A percentile compares a stretch with the other conserved stretches of the same genome.
These are phyloP conservation scores for Ennomos quercinarius DNA, from an alignment of 2,888 invertebrate species.

Conservation along the genomic window DNA sequence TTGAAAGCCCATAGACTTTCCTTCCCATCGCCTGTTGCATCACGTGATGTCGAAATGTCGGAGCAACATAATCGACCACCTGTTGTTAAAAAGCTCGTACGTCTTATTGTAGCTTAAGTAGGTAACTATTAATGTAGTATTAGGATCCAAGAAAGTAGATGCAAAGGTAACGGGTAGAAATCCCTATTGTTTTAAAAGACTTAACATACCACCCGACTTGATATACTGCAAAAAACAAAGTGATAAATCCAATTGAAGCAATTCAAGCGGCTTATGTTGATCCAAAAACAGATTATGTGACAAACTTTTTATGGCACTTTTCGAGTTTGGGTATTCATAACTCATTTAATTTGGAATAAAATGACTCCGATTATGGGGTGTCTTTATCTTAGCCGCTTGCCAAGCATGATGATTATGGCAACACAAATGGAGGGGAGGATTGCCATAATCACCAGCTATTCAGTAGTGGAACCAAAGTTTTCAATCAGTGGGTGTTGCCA, in stretches of 20 bases:
- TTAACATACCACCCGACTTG: neutral
- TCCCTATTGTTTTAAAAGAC: too few species aligned
- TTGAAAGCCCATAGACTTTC: conserved; percentile 10
- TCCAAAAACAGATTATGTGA: conserved; percentile 45
- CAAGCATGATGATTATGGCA: too few species aligned
- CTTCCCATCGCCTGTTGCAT: conserved; percentile 36
- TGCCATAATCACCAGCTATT: too few species aligned
- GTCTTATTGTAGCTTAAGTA: conserved; percentile 22
- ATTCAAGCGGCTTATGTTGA: conserved; percentile 46
- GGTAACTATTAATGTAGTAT: too few species aligned
- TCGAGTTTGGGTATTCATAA: conserved; percentile 11
- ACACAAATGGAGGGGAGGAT: too few species aligned
- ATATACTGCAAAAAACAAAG: conserved; percentile 25
- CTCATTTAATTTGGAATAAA: too few species aligned
- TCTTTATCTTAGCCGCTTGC: too few species aligned
- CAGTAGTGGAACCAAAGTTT: too few species aligned
- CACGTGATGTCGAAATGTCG: conserved; percentile 31
- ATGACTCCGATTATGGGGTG: too few species aligned
- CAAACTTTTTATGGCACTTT: conserved; percentile 45
- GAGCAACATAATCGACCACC: conserved; percentile 36
- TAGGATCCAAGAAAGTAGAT: too few species aligned
- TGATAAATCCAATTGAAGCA: conserved; percentile 31
- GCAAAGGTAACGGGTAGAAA: too few species aligned
- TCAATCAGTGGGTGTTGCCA: too few species aligned
- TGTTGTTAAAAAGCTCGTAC: conserved; percentile 33